phyloP scores from a whole-genome alignment of 2,113 vertebrate species.

The Rhizomys pruinosus region DNA sequence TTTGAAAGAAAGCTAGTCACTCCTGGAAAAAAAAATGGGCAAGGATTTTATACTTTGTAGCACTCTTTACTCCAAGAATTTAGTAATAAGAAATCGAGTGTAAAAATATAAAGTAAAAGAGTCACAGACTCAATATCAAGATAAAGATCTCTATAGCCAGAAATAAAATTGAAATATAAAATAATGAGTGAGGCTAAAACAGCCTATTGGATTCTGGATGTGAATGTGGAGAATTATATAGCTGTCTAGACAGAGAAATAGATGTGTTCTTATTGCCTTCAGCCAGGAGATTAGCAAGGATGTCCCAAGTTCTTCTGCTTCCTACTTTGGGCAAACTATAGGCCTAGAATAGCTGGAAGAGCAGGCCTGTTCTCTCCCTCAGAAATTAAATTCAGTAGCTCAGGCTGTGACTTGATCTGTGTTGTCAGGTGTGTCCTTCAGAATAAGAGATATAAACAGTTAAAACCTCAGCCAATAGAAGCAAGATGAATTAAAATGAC shows the following conservation, averaged over 20 bases:
- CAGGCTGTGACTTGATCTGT: not conserved
- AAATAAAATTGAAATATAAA: slow-evolving; percentile 41
- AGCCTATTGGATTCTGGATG: not conserved
- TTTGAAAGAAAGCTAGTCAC: not conserved
- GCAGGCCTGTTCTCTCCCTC: not conserved
- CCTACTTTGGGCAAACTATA: not conserved
- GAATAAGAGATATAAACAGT: not conserved
- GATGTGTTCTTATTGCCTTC: not conserved
- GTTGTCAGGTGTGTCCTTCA: not conserved
- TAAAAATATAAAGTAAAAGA: not conserved
- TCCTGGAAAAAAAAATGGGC: not conserved
- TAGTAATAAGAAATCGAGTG: slow-evolving; percentile 4
- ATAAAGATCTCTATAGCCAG: not conserved
- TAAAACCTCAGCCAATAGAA: not conserved
- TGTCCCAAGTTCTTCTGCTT: not conserved
- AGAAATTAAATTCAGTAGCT: not conserved
- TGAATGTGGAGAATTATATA: not conserved
- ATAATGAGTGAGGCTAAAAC: not conserved
- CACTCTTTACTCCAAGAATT: not conserved
- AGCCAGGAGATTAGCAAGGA: not conserved
- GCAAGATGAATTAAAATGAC: not conserved
- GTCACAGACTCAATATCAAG: not conserved
- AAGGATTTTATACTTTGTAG: not conserved
- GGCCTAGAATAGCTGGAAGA: not conserved
- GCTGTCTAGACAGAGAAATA: not conserved